Conservation (phyloP, 2,113 vertebrate genomes). For the Clinocottus analis region DNA sequence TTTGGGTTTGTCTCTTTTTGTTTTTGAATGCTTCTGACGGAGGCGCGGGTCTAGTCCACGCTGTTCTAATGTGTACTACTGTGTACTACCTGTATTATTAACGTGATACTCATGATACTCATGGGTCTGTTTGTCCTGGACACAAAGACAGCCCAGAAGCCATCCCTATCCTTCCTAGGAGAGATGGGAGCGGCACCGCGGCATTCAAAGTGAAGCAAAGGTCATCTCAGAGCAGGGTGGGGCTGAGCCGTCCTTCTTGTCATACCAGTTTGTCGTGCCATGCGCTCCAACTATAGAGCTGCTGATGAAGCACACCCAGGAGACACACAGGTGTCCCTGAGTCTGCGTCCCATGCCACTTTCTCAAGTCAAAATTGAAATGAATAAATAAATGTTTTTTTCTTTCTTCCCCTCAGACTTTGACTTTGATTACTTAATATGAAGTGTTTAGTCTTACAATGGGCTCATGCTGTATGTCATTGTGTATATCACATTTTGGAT, state of each 20-base stretch:
- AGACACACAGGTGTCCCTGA: no score
- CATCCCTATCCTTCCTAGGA: background rate
- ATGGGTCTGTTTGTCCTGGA: conserved; percentile 16
- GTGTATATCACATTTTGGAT: background rate
- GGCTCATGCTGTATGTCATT: background rate
- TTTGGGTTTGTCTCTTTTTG: background rate
- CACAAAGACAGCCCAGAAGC: conserved; percentile 2
- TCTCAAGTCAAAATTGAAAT: no score
- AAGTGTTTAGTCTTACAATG: background rate
- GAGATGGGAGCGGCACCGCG: conserved; percentile 37
- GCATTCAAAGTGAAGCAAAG: conserved; percentile 40
- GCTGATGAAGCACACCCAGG: no score
- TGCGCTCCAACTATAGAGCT: conserved; percentile 12
- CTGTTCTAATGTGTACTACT: background rate
- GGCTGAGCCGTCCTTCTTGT: conserved; percentile 64
- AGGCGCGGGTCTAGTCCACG: background rate
- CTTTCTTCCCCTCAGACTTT: no score
- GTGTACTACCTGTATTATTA: background rate
- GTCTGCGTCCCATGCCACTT: no score
- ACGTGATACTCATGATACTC: background rate
- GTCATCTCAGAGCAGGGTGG: conserved; percentile 54
- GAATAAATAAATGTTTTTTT: background rate
- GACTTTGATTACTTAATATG: no score
- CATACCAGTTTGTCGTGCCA: conserved; percentile 44
- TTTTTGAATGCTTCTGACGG: background rate